Evolutionary conservation across 2,888 invertebrate genomes (phyloP).

Genomic region (Drepana falcataria): DNA sequence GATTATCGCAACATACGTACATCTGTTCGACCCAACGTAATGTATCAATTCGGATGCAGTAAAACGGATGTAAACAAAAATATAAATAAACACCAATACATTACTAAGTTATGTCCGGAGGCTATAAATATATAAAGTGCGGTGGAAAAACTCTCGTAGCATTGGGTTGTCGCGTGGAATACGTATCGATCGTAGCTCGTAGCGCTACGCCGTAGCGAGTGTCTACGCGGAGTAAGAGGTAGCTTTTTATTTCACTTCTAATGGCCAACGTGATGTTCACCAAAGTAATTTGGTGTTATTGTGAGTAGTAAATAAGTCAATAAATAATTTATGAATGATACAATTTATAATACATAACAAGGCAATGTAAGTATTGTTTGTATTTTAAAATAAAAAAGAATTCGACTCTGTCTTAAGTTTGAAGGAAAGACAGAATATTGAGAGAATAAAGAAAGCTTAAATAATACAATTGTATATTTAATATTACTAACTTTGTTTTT

Average conservation of each 20-base stretch:
- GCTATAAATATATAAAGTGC: constrained; percentile 24
- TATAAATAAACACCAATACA: background rate
- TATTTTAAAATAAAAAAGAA: no score
- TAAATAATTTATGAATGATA: no score
- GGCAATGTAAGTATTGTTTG: no score
- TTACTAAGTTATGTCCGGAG: constrained; percentile 1
- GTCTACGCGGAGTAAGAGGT: constrained; percentile 47
- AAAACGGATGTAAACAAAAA: background rate
- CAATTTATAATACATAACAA: no score
- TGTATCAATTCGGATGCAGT: no score
- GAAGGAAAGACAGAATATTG: no score
- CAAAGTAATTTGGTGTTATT: background rate
- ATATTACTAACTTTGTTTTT: no score
- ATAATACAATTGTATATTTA: no score
- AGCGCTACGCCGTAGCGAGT: constrained; percentile 51
- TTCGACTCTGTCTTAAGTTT: no score
- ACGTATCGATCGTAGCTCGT: constrained; percentile 67
- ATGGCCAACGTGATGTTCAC: constrained; percentile 6
- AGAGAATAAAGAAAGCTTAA: no score
- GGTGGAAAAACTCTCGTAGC: constrained; percentile 55
- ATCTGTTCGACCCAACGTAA: background rate
- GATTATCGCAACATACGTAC: no score
- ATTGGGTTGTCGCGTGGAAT: constrained; percentile 62
- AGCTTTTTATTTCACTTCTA: constrained; percentile 41
- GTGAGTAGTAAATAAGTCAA: no score